Evolutionary conservation across 2,888 invertebrate genomes (phyloP), one percentile per base, ranked within the genome.

Genomic region (Pristionchus entomophagus): DNA sequence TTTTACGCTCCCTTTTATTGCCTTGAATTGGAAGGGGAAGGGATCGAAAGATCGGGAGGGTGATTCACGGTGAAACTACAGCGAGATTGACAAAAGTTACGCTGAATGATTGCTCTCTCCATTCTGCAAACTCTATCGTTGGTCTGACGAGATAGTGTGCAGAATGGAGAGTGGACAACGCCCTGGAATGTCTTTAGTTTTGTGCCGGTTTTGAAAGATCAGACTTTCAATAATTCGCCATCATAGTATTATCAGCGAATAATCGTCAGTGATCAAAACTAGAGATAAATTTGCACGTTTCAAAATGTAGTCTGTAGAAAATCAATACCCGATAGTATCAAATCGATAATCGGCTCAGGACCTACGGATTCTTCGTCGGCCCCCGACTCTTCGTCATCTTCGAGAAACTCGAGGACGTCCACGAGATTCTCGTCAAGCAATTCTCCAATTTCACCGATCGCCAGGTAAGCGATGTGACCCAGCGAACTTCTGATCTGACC

Each of bases 371-470:
- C 84, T 84, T 69, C 84, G 49, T 84, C 35, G 84, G 84, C 5
- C 84, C 84, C 22, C 65, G 84, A 0, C 84, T 84, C 0, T 84
- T 65, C 84, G 84, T 84, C 69, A 69, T 84, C 45, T 84, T 84
- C 69, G 84, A 84, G 84, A 84, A 56, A n/a, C 69, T 84, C 32
- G 84, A 84, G 22, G 84, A 84, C 35, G 84, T 84, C 38, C 84
- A 84, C 6, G 84, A 84, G 69, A 84, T 84, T 26, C 84, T 84
- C 51, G 84, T 84, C 45, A 84, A 84, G 51, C 84, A 84, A 29
- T 84, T 84, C 84, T 69, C 65, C 49, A 69, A 65, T 14, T 84
- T 84, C 51, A 84, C 84, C 49, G 84, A 84, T n/a, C 62, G 84
- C 19, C 84, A 84, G 84, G 84, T 84, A 3, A 8, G 59, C 26